Conservation (phyloP, 2,888 invertebrate species). For the Amphipoea lucens region DNA sequence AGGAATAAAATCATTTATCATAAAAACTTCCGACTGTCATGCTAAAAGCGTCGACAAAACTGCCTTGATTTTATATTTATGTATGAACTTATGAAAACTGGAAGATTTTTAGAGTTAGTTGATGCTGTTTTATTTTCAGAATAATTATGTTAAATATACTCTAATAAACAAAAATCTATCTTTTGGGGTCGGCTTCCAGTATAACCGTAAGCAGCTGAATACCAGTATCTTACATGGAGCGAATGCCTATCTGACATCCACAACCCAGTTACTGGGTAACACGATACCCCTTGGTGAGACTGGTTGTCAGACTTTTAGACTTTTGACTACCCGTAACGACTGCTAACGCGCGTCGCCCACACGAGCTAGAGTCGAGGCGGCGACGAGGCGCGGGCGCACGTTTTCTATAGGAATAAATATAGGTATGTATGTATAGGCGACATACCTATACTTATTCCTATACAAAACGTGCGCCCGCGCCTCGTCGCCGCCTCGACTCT, state of each 20-base stretch:
- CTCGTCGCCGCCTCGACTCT: no score
- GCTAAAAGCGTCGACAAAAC: not conserved
- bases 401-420: no score
- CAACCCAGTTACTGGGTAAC: not conserved
- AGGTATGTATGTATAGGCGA: no score
- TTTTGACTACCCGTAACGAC: no score
- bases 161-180: not conserved
- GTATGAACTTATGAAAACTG: not conserved
- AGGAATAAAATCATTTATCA: no score
- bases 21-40: constrained; percentile 6
- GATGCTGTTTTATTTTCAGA: not conserved
- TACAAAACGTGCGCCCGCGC: no score
- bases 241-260: not conserved
- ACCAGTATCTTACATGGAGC: not conserved
- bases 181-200: not conserved
- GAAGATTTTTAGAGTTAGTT: not conserved
- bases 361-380: no score
- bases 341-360: no score
- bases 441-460: no score
- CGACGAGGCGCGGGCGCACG: no score
- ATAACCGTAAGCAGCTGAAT: not conserved
- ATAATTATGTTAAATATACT: not conserved
- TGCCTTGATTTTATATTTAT: not conserved
- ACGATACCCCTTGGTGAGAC: no score
- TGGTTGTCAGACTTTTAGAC: no score